Conservation (phyloP, 2,888 invertebrate species). For the Azorinus chamasolen region DNA sequence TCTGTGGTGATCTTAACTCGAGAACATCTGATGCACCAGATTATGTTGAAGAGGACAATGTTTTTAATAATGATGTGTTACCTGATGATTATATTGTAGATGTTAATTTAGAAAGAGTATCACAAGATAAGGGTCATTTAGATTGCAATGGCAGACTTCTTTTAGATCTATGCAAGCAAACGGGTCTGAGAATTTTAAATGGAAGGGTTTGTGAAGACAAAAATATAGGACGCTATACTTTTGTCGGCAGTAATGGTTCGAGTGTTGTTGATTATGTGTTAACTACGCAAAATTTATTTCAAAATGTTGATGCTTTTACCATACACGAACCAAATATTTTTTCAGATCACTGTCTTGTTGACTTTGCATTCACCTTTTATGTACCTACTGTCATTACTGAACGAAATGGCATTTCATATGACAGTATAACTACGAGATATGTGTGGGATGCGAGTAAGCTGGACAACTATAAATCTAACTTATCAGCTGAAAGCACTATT, state of each 20-base stretch:
- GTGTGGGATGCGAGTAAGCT: no score
- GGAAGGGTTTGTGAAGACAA: conserved; percentile 18
- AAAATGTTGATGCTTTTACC: neutral
- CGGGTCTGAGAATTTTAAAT: conserved; percentile 28
- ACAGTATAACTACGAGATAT: no score
- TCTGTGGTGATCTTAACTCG: conserved; percentile 8
- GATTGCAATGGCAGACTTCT: neutral
- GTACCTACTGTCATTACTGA: neutral
- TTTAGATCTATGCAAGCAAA: conserved; percentile 25
- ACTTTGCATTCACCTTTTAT: neutral
- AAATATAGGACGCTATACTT: conserved; percentile 8
- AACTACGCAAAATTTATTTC: conserved; percentile 10
- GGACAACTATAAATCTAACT: no score
- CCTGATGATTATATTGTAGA: no score
- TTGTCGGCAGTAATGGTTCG: conserved; percentile 13
- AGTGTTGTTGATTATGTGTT: conserved; percentile 1
- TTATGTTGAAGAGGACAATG: conserved; percentile 2
- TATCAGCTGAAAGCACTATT: no score
- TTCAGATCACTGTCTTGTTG: conserved; percentile 11
- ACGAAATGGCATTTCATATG: neutral
- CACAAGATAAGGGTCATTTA: no score
- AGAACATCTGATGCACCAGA: conserved; percentile 7
- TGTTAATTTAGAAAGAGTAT: neutral
- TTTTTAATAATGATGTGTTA: neutral
- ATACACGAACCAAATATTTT: conserved; percentile 13